Conservation (phyloP, 2,113 vertebrate species). For the Myxocyprinus asiaticus region DNA sequence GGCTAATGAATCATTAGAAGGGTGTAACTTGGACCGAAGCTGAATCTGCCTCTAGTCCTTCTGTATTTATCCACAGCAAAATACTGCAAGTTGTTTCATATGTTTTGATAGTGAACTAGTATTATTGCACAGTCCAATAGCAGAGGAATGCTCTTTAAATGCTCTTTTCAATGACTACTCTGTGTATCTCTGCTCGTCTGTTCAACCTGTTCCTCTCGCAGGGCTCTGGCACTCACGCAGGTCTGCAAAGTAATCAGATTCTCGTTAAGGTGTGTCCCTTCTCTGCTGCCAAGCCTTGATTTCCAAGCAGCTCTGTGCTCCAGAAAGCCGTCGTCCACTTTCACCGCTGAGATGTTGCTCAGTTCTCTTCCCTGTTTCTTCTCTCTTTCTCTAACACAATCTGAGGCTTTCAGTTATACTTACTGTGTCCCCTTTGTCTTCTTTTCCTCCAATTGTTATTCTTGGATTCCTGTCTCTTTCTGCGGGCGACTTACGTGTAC, state of each 20-base stretch:
- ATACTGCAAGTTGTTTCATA: too few relatives aligned
- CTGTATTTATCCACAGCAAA: too few relatives aligned
- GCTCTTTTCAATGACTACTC: slow-evolving; percentile 23
- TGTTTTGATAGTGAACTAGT: too few relatives aligned
- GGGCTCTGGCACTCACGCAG: slow-evolving; percentile 71
- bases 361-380: slow-evolving; percentile 20
- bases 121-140: too few relatives aligned
- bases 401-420: neutral
- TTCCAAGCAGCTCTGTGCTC: slow-evolving; percentile 34
- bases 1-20: too few relatives aligned
- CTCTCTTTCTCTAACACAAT: slow-evolving; percentile 15
- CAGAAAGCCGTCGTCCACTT: slow-evolving; percentile 37
- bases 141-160: neutral
- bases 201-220: slow-evolving; percentile 51
- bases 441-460: neutral
- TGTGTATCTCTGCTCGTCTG: slow-evolving; percentile 46
- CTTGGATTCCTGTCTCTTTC: slow-evolving; percentile 7
- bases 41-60: too few relatives aligned
- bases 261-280: slow-evolving; percentile 76
- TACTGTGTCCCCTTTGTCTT: slow-evolving; percentile 7
- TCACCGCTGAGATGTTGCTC: slow-evolving; percentile 25
- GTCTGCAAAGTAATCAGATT: slow-evolving; percentile 81
- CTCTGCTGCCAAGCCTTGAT: slow-evolving; percentile 37
- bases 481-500: slow-evolving; percentile 25
- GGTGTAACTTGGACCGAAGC: too few relatives aligned